Conservation (phyloP, 2,888 invertebrate genomes). For the Netelia virgata region DNA sequence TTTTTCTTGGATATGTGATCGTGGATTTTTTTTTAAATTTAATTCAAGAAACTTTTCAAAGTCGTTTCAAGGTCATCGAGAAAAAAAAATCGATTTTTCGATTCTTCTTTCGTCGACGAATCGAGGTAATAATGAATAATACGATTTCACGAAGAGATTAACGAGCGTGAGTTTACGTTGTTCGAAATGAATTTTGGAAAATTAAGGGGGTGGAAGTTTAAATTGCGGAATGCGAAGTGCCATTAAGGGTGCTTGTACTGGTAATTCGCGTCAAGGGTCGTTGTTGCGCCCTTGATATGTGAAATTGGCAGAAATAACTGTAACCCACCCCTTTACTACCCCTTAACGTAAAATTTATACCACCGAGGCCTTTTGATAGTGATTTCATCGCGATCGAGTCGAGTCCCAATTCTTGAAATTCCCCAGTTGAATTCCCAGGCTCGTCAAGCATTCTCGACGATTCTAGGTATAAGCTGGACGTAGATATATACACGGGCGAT, state of each 20-base stretch:
- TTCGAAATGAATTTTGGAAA: too few relatives aligned
- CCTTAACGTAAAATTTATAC: neutral
- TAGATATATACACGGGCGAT: constrained; percentile 19
- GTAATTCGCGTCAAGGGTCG: neutral
- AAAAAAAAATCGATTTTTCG: too few relatives aligned
- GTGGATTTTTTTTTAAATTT: too few relatives aligned
- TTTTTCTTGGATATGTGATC: neutral
- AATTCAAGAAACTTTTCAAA: too few relatives aligned
- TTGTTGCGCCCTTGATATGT: constrained; percentile 40
- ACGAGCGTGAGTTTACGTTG: too few relatives aligned
- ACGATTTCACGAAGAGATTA: too few relatives aligned
- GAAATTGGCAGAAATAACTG: constrained; percentile 39
- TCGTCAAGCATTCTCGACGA: constrained; percentile 42
- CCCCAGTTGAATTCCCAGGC: constrained; percentile 54
- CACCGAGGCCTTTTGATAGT: constrained; percentile 44
- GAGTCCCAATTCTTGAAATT: constrained; percentile 60
- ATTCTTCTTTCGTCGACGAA: too few relatives aligned
- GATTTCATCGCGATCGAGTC: constrained; percentile 47
- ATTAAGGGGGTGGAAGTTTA: too few relatives aligned
- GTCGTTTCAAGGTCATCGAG: too few relatives aligned
- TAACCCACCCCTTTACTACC: neutral
- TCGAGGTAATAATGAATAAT: too few relatives aligned
- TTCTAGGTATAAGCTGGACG: neutral
- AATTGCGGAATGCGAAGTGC: too few relatives aligned
- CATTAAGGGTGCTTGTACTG: neutral